These are phyloP conservation scores for Panulirus ornatus DNA, from an alignment of 1,140 invertebrate species.

Conservation along the genomic window DNA sequence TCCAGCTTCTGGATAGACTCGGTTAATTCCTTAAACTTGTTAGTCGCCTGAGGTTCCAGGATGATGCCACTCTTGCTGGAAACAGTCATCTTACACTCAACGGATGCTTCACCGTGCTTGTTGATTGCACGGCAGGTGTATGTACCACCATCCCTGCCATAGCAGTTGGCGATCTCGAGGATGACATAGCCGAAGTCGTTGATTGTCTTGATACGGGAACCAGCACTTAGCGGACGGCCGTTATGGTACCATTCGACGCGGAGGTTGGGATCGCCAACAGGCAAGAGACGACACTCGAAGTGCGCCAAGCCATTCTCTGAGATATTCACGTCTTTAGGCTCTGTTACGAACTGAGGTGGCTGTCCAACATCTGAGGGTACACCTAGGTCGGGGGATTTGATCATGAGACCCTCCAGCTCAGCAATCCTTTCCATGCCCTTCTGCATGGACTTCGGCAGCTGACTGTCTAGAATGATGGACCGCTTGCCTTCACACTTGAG, in stretches of 20 bases:
- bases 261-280: slow-evolving; percentile 95
- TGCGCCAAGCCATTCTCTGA: slow-evolving; percentile 93
- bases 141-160: slow-evolving; percentile 91
- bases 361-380: slow-evolving; percentile 85
- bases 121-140: slow-evolving; percentile 95
- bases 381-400: slow-evolving; percentile 76
- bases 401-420: slow-evolving; percentile 91
- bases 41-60: slow-evolving; percentile 84
- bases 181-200: slow-evolving; percentile 94
- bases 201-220: slow-evolving; percentile 93
- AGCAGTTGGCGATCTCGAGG: slow-evolving; percentile 92
- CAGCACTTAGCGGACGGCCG: slow-evolving; percentile 91
- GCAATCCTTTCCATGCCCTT: slow-evolving; percentile 95
- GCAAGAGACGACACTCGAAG: slow-evolving; percentile 93
- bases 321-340: slow-evolving; percentile 90
- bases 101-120: slow-evolving; percentile 91
- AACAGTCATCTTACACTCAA: slow-evolving; percentile 90
- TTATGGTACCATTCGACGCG: slow-evolving; percentile 98
- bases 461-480: slow-evolving; percentile 93
- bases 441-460: slow-evolving; percentile 94
- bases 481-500: slow-evolving; percentile 92
- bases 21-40: slow-evolving; percentile 80
- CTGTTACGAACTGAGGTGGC: slow-evolving; percentile 94
- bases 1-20: slow-evolving; percentile 94
- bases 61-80: slow-evolving; percentile 89